Evolutionary conservation across 2,888 invertebrate species (phyloP).

Genomic region (Suillia variegata): DNA sequence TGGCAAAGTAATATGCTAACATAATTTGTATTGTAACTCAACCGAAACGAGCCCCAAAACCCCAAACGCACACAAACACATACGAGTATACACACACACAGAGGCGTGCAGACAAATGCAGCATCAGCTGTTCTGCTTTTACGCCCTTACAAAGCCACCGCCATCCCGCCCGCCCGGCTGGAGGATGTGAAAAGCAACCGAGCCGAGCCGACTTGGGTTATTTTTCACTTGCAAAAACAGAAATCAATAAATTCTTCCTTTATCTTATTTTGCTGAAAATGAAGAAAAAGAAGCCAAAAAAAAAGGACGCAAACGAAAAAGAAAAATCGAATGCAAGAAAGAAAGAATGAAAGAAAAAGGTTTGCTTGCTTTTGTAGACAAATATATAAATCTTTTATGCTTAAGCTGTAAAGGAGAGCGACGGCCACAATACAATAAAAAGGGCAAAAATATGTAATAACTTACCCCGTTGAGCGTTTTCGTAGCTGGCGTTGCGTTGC

Average conservation of each 20-base stretch:
- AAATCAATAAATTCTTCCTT: constrained; percentile 48
- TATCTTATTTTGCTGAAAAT: constrained; percentile 31
- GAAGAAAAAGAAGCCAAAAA: too few species aligned
- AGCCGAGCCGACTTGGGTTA: neutral
- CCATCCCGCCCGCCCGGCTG: too few species aligned
- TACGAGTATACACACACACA: neutral
- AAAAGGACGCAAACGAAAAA: too few species aligned
- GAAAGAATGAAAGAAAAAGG: neutral
- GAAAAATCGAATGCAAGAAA: too few species aligned
- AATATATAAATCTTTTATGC: constrained; percentile 48
- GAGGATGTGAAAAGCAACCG: neutral
- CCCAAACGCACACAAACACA: neutral
- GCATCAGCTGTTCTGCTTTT: constrained; percentile 43
- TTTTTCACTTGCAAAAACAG: constrained; percentile 24
- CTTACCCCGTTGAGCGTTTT: constrained; percentile 14
- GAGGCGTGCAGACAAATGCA: neutral
- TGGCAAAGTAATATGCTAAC: constrained; percentile 10
- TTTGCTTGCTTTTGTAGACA: constrained; percentile 28
- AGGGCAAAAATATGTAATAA: neutral
- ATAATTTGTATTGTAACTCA: constrained; percentile 9
- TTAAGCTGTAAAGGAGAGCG: constrained; percentile 31
- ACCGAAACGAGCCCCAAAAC: neutral
- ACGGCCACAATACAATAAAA: neutral
- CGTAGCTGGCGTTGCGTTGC: constrained; percentile 2
- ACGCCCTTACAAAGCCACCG: constrained; percentile 35